phyloP scores from a whole-genome alignment of 2,113 vertebrate species.

The Mirza zaza region DNA sequence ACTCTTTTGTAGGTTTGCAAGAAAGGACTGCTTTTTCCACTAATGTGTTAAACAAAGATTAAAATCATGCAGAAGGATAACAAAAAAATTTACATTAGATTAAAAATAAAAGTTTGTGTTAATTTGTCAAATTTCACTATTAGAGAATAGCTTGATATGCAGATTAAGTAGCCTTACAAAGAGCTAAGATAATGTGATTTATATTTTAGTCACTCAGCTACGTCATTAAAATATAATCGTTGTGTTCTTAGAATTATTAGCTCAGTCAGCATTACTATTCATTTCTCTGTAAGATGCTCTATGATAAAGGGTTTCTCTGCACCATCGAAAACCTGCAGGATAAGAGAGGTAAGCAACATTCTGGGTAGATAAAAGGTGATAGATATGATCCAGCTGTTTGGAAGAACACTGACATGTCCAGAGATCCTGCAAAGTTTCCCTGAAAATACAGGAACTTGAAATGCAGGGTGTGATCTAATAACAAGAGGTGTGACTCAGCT shows the following conservation, averaged over 20 bases:
- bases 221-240: neutral
- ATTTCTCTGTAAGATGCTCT: neutral
- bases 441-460: neutral
- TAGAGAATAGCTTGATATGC: neutral
- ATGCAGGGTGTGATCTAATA: neutral
- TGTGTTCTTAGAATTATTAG: neutral
- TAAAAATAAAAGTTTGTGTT: neutral
- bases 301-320: neutral
- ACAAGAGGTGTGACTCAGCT: neutral
- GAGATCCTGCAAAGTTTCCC: neutral
- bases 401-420: neutral
- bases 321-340: neutral
- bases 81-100: constrained; percentile 5
- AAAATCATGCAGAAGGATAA: neutral
- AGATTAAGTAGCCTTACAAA: neutral
- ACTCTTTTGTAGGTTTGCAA: neutral
- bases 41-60: neutral
- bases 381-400: neutral
- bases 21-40: neutral
- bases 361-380: neutral
- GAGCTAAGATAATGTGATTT: neutral
- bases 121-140: neutral
- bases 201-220: neutral
- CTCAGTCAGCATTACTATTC: neutral
- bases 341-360: neutral